phyloP scores from a whole-genome alignment of 2,113 vertebrate genomes.

The Merops nubicus region DNA sequence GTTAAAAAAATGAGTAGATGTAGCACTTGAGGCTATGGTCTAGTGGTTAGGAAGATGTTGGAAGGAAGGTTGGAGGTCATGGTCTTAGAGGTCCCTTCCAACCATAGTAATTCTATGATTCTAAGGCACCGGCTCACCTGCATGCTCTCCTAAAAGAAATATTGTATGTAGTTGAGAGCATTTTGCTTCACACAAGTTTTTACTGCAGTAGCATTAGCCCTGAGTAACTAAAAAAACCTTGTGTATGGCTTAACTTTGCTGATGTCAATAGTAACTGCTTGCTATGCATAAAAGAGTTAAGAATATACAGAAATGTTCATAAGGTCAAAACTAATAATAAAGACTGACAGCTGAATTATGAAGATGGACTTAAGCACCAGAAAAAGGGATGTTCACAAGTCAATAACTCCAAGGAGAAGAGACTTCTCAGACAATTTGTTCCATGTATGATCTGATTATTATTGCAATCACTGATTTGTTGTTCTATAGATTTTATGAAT shows the following conservation, averaged over 20 bases:
- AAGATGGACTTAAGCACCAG: background rate
- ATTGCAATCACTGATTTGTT: background rate
- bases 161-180: background rate
- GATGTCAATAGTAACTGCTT: background rate
- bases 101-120: too few relatives aligned
- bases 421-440: background rate
- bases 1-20: too few relatives aligned
- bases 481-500: background rate
- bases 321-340: background rate
- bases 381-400: background rate
- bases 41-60: too few relatives aligned
- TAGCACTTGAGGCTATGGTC: too few relatives aligned
- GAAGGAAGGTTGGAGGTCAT: too few relatives aligned
- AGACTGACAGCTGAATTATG: background rate
- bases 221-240: background rate
- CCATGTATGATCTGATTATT: background rate
- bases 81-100: too few relatives aligned
- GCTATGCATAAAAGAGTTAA: background rate
- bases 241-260: background rate
- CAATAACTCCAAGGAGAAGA: background rate
- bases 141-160: background rate
- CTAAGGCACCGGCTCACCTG: rapidly evolving
- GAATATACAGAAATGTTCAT: background rate
- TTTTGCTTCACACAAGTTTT: background rate
- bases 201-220: background rate